Evolutionary conservation across 2,113 vertebrate species (phyloP).

Genomic region (Nothobranchius furzeri): DNA sequence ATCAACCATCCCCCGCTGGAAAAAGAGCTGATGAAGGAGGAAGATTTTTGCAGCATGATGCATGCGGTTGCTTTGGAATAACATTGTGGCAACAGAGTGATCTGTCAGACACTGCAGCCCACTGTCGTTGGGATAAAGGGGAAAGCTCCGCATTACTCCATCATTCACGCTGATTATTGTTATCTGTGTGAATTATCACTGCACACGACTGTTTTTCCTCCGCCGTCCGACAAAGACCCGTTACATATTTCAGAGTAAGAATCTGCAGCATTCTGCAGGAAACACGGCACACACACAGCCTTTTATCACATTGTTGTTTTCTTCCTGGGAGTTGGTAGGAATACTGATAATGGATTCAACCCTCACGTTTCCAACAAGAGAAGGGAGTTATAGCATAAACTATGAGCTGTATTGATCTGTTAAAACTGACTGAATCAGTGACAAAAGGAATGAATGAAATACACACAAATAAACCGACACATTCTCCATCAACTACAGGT

Average conservation of each 20-base stretch:
- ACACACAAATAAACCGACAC: not conserved
- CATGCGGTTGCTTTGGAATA: conserved; percentile 40
- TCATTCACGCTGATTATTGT: conserved; percentile 45
- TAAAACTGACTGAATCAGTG: not conserved
- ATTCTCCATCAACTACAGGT: no score
- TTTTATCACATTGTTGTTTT: conserved; percentile 4
- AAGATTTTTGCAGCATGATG: conserved; percentile 40
- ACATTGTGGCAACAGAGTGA: conserved; percentile 38
- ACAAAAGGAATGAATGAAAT: not conserved
- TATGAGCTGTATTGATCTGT: not conserved
- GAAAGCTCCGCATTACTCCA: conserved; percentile 31
- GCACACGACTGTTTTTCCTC: not conserved
- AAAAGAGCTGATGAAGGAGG: conserved; percentile 52
- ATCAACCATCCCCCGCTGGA: conserved; percentile 28
- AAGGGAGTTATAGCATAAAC: not conserved
- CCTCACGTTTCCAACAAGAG: not conserved
- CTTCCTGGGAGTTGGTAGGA: not conserved
- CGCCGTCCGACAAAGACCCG: not conserved
- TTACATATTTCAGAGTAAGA: conserved; percentile 5
- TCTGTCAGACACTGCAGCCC: conserved; percentile 47
- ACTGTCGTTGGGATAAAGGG: conserved; percentile 53
- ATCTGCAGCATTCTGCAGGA: not conserved
- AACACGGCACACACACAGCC: not conserved
- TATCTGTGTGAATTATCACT: conserved; percentile 36
- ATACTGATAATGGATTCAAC: not conserved